Percentiles rank a stretch among this genome's conserved stretches.
Evolutionary conservation across 2,113 vertebrate genomes (phyloP).

Genomic region (Epinephelus cyanopodus): DNA sequence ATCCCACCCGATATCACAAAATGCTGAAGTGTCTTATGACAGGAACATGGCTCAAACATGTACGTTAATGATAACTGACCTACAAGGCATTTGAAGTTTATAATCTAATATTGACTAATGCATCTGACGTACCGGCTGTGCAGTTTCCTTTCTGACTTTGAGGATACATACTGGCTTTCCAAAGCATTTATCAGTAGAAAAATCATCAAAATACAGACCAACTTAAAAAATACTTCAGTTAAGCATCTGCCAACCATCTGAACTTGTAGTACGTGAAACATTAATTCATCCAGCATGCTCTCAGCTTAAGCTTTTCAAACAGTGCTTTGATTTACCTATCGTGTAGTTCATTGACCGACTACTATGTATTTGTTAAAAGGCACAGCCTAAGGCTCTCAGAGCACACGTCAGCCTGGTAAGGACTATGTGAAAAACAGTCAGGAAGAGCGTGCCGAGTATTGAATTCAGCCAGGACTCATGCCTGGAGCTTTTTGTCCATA

Average conservation of each 20-base stretch:
- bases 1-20: constrained; percentile 39
- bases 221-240: not conserved
- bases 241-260: constrained; percentile 55
- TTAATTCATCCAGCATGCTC: constrained; percentile 33
- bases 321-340: constrained; percentile 25
- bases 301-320: constrained; percentile 6
- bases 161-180: not conserved
- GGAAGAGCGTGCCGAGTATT: constrained; percentile 59
- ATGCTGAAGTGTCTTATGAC: not conserved
- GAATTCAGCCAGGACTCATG: constrained; percentile 45
- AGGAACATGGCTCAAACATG: not conserved
- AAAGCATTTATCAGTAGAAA: constrained; percentile 14
- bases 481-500: constrained; percentile 48
- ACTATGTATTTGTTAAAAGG: constrained; percentile 52
- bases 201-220: not conserved
- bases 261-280: constrained; percentile 40
- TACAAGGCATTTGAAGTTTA: not conserved
- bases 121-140: constrained; percentile 6
- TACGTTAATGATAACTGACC: not conserved
- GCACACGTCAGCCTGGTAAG: constrained; percentile 31
- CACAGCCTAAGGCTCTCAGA: constrained; percentile 7
- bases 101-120: constrained; percentile 8
- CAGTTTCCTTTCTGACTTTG: not conserved
- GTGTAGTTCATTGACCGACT: constrained; percentile 19
- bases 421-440: constrained; percentile 65